Evolutionary conservation across 2,888 invertebrate species (phyloP), one percentile per base, ranked within the genome.

Genomic region (Drosophila paramelanica): DNA sequence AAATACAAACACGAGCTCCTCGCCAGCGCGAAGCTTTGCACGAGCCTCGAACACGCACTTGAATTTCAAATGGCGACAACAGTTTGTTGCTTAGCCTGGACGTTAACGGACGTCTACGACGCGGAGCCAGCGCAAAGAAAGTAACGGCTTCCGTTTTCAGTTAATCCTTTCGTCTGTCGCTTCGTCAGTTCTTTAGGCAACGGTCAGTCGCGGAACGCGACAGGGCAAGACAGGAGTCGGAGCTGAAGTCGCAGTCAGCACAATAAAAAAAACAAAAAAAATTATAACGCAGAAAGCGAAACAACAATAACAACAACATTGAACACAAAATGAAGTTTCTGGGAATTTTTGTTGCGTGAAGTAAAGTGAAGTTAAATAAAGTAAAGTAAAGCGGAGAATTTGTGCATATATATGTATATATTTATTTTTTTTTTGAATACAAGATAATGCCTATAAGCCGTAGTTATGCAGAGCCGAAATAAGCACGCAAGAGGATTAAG

Each of bases 71-170:
- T 75, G 64, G 73, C 88, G 88, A 91, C 91, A 92, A 91, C 91
- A 92, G 92, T 92, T 92, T 92, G 92, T 92, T 92, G 91, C 91
- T 90, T 86, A 86, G 86, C 81, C 83, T 91, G 80, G 74, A 77
- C 76, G 82, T 77, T 67, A 81, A 81, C 88, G 90, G 92, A 89
- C 80, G 87, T 75, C 71, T 80, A 45, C n/a, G 42, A 46, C 56
- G 45, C 61, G 49, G 25, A 56, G 33, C 51, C 27, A 23, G 45
- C 55, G 41, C 51, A 39, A 42, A 45, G 45, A 53, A 23, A 52
- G 58, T 58, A 59, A 56, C 71, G 72, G 51, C 59, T 71, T 52
- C 45, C 66, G 70, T 61, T 70, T 70, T 57, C 46, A 57, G 50
- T 70, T 71, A 58, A 50, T 68, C 38, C 51, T 59, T 52, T 43